These are phyloP conservation scores for Phycodurus eques DNA, from an alignment of 2,113 vertebrate species.

Conservation along the genomic window DNA sequence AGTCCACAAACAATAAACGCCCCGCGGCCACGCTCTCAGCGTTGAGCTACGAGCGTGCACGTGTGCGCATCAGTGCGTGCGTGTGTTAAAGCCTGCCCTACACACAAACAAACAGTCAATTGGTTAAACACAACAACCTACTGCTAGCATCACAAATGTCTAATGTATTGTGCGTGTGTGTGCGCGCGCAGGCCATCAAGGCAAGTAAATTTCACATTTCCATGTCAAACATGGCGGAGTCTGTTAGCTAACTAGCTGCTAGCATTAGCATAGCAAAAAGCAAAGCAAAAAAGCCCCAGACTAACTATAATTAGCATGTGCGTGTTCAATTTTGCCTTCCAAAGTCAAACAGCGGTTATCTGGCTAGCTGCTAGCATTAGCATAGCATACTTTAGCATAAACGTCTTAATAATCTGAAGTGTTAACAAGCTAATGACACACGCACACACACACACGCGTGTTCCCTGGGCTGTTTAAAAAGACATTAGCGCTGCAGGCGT, in stretches of 20 bases:
- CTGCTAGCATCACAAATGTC: background rate
- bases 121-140: background rate
- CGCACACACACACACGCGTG: background rate
- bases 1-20: slow-evolving; percentile 17
- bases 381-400: no score
- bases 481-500: slow-evolving; percentile 53
- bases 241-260: no score
- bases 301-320: no score
- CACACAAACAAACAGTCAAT: background rate
- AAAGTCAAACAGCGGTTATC: background rate
- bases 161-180: background rate
- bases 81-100: background rate
- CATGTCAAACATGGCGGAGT: background rate
- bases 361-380: no score
- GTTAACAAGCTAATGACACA: background rate
- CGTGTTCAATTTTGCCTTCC: no score
- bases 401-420: background rate
- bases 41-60: slow-evolving; percentile 22
- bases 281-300: no score
- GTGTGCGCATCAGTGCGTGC: background rate
- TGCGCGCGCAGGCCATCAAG: no score
- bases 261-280: no score
- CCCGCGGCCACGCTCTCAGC: slow-evolving; percentile 75
- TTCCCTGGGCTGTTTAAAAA: slow-evolving; percentile 51
- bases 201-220: background rate